phyloP scores from a whole-genome alignment of 1,140 invertebrate genomes.

The Calosoma granatense region DNA sequence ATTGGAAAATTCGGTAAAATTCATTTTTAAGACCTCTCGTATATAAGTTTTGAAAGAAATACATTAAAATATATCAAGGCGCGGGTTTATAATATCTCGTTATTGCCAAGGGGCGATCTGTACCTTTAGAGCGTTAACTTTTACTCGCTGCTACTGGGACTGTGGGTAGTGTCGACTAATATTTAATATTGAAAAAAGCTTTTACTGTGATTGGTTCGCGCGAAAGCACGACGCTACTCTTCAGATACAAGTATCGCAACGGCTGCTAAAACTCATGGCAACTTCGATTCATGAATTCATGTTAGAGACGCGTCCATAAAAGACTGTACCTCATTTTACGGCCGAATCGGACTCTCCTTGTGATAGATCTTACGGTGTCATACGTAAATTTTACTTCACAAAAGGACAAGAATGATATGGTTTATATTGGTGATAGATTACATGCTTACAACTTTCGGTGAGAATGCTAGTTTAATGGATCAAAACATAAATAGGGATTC shows the following conservation, averaged over 20 bases:
- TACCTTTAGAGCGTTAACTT: not conserved
- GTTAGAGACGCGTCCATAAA: too few relatives aligned
- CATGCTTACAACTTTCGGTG: too few relatives aligned
- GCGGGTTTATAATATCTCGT: not conserved
- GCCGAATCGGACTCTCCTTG: too few relatives aligned
- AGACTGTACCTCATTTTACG: too few relatives aligned
- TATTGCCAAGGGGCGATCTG: not conserved
- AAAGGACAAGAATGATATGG: too few relatives aligned
- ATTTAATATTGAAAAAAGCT: not conserved
- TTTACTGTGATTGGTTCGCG: not conserved
- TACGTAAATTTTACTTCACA: too few relatives aligned
- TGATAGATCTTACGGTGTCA: too few relatives aligned
- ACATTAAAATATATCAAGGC: not conserved
- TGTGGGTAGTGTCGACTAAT: not conserved
- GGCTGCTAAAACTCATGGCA: too few relatives aligned
- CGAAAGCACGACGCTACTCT: not conserved
- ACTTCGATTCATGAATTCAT: too few relatives aligned
- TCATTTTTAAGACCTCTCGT: not conserved
- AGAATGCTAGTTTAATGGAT: too few relatives aligned
- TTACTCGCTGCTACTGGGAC: not conserved
- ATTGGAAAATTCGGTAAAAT: not conserved
- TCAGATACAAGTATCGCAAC: not conserved
- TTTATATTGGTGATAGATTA: too few relatives aligned
- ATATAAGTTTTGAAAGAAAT: not conserved
- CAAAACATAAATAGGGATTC: too few relatives aligned